Evolutionary conservation across 2,888 invertebrate genomes (phyloP).

Genomic region (Cheiracanthium punctorium): DNA sequence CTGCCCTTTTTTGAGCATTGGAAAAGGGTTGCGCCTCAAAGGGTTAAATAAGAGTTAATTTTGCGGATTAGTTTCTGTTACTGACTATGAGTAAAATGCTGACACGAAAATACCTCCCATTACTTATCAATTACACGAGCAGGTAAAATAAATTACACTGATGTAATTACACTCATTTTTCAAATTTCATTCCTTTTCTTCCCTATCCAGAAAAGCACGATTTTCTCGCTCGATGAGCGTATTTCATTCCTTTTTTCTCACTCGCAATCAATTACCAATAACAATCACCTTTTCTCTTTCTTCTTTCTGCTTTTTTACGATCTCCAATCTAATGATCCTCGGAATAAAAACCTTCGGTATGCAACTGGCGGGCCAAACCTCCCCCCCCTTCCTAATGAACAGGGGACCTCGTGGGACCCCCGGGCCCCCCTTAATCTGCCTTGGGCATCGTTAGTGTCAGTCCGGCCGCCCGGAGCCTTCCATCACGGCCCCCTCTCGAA

Average conservation of each 20-base stretch:
- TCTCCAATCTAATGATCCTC: slow-evolving; percentile 14
- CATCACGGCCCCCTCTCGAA: slow-evolving; percentile 43
- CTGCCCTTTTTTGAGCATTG: no score
- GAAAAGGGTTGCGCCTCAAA: no score
- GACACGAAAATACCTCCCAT: no score
- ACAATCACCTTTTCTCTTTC: background rate
- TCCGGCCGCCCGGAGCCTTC: slow-evolving; percentile 45
- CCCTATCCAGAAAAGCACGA: no score
- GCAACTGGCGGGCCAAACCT: slow-evolving; percentile 26
- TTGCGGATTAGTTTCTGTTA: no score
- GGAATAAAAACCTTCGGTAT: background rate
- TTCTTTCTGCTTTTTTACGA: background rate
- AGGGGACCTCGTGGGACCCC: background rate
- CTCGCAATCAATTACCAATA: slow-evolving; percentile 12
- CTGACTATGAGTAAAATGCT: no score
- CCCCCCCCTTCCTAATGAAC: slow-evolving; percentile 16
- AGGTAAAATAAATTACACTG: no score
- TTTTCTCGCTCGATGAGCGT: background rate
- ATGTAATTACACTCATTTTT: no score
- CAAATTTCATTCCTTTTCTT: no score
- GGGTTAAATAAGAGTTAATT: no score
- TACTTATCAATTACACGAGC: no score
- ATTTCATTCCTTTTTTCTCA: background rate
- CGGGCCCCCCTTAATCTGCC: slow-evolving; percentile 35
- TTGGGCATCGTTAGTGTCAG: slow-evolving; percentile 65